These are phyloP conservation scores for Enteromius paludinosus DNA, from an alignment of 2,797 vertebrate genomes.

Conservation along the genomic window DNA sequence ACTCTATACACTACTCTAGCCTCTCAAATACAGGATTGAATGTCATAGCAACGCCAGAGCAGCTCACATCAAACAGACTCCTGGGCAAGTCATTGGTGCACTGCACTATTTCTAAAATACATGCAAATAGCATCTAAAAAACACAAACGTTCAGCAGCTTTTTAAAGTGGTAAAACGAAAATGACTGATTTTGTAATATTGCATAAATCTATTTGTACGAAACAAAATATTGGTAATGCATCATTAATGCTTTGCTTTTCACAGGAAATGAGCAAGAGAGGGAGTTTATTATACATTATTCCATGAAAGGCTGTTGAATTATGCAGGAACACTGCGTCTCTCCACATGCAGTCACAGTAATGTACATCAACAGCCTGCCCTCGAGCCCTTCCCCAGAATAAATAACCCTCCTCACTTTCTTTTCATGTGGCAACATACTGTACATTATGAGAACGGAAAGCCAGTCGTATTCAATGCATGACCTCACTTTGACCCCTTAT, in stretches of 20 bases:
- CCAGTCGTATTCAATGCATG: neutral
- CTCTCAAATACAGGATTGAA: constrained; percentile 37
- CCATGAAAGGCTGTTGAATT: constrained; percentile 56
- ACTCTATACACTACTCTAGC: constrained; percentile 49
- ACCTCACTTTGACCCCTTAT: neutral
- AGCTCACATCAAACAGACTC: constrained; percentile 33
- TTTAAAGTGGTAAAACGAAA: neutral
- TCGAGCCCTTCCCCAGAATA: constrained; percentile 15
- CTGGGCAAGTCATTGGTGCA: constrained; percentile 2
- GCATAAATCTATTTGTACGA: neutral
- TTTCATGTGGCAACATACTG: constrained; percentile 23
- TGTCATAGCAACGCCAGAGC: constrained; percentile 46
- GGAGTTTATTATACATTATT: constrained; percentile 30
- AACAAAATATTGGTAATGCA: constrained; percentile 13
- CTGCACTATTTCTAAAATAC: constrained; percentile 8
- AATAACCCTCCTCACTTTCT: constrained; percentile 7
- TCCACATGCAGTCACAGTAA: constrained; percentile 40
- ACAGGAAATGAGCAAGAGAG: constrained; percentile 20
- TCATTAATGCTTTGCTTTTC: constrained; percentile 33
- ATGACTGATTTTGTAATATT: neutral
- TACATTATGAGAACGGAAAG: constrained; percentile 11
- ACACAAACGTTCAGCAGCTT: neutral
- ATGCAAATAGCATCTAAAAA: neutral
- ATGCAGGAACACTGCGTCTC: constrained; percentile 50
- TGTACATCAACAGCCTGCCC: constrained; percentile 42